Evolutionary conservation across 2,113 vertebrate genomes (phyloP).

Genomic region (Ahaetulla prasina): DNA sequence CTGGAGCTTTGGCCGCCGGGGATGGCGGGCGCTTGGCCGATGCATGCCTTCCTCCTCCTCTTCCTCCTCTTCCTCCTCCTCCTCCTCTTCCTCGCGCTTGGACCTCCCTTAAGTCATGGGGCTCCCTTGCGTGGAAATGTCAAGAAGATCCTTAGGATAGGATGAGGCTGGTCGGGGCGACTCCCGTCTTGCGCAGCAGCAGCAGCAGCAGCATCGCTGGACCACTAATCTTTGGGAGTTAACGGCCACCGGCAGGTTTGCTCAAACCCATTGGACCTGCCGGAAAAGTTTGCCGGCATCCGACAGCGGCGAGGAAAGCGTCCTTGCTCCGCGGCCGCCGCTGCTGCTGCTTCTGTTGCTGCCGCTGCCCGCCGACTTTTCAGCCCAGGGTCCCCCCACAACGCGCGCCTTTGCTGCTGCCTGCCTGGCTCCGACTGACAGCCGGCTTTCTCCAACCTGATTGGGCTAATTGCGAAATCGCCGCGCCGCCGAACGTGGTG

Average conservation of each 20-base stretch:
- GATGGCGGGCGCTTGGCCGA: no score
- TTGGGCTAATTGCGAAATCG: constrained; percentile 71
- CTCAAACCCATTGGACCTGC: no score
- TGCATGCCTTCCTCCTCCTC: background rate
- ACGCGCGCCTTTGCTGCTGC: constrained; percentile 17
- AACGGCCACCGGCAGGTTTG: background rate
- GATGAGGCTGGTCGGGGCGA: no score
- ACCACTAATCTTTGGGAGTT: background rate
- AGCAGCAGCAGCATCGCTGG: background rate
- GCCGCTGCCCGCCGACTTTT: constrained; percentile 44
- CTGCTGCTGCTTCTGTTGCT: no score
- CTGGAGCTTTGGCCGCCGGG: no score
- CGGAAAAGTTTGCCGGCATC: background rate
- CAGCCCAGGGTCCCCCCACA: constrained; percentile 35
- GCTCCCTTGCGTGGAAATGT: no score
- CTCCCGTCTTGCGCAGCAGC: background rate
- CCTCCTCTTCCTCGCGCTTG: no score
- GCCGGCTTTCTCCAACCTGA: constrained; percentile 64
- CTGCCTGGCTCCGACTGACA: constrained; percentile 64
- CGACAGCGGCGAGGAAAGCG: background rate
- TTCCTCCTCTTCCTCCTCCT: no score
- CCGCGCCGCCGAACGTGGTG: constrained; percentile 31
- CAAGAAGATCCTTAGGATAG: no score
- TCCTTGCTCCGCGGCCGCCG: background rate
- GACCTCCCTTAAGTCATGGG: background rate